Base-by-base conservation (phyloP, 2,113 vertebrate genomes). In the Sphyrna mokarran region DNA sequence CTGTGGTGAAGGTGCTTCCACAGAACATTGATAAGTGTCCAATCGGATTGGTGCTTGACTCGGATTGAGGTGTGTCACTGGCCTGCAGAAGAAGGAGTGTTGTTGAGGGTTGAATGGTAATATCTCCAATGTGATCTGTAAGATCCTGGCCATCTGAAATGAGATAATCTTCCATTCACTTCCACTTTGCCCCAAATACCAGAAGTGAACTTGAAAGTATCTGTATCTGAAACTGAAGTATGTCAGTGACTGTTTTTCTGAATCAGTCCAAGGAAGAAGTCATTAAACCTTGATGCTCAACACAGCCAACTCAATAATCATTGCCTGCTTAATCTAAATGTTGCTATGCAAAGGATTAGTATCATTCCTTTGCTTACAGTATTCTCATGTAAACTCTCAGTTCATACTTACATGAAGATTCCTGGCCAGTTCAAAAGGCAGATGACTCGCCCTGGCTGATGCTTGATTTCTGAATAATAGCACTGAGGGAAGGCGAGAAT, bases 391-490 rank as follows among this genome's bases (percentile, higher is more conserved):
- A 95, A 70, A 33, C 33, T 48, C 37, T 43, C 61, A 26, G 68
- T 37, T 94, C 37, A 70, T 23, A 95, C 98, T 98, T 97, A 99
- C 99, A 97, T 99, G 97, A 99, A 98, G 96, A 97, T 97, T 96
- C 98, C 98, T 80, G 99, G 99, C 99, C 99, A 99, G 61, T 98
- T 98, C 96, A 99, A 98, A 18, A 98, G 99, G 97, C 99, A 99
- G 96, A 99, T 96, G 23, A 98, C 99, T 96, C 98, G 98, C 26
- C 96, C 97, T 6, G 98, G 98, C 96, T 98, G 96, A 96, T 97
- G 97, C 96, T 97, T 98, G 95, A 97, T 98, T 97, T 98, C 98
- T 96, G 99, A 99, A 97, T 99, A 99, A 95, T 99, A 98, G 96
- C 98, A 99, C 95, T 99, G 98, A 3, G 99, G 99, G 96, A 99